These are phyloP conservation scores for Ditylenchus weischeri DNA, from an alignment of 2,888 invertebrate species.

Conservation along the genomic window DNA sequence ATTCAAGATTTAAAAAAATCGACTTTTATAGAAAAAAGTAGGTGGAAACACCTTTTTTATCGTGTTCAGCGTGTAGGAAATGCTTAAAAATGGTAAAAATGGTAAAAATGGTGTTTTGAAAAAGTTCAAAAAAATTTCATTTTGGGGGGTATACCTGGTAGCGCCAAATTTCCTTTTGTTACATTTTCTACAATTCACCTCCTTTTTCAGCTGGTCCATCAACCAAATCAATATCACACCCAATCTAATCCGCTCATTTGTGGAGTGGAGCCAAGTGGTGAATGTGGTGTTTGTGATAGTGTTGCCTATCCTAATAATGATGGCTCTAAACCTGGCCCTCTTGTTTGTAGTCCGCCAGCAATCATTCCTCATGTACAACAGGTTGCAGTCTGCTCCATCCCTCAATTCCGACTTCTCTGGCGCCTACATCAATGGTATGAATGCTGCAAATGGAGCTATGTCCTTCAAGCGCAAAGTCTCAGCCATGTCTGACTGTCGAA, in stretches of 20 bases:
- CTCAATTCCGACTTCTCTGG: constrained; percentile 6
- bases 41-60: no score
- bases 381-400: constrained; percentile 20
- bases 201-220: constrained; percentile 44
- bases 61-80: no score
- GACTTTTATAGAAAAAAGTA: no score
- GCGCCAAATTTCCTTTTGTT: no score
- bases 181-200: no score
- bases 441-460: constrained; percentile 2
- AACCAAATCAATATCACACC: constrained; percentile 48
- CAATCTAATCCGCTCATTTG: constrained; percentile 41
- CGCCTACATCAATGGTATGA: neutral
- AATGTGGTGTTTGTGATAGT: constrained; percentile 52
- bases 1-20: no score
- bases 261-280: constrained; percentile 44
- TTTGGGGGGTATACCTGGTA: no score
- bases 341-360: constrained; percentile 34
- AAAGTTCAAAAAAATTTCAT: no score
- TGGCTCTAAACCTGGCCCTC: constrained; percentile 40
- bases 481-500: constrained; percentile 9
- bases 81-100: no score
- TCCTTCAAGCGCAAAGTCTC: constrained; percentile 2
- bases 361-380: constrained; percentile 32
- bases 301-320: constrained; percentile 47
- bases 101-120: no score